These are phyloP conservation scores for Panopea generosa DNA, from an alignment of 2,888 invertebrate genomes.

Conservation along the genomic window DNA sequence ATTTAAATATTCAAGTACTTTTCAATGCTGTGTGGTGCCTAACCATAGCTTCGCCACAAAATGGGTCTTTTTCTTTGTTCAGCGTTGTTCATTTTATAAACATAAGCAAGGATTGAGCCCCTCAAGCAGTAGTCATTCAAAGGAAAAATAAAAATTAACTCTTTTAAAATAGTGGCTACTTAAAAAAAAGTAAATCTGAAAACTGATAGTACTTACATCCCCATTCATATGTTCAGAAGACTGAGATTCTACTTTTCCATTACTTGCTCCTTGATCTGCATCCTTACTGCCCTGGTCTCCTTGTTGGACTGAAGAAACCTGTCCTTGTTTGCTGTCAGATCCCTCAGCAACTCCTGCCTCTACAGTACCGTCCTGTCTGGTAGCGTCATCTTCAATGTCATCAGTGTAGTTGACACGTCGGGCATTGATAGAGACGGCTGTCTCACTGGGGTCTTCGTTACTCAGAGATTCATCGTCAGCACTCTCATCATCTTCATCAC, in stretches of 20 bases:
- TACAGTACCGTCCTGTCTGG: constrained; percentile 52
- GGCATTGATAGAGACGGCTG: constrained; percentile 79
- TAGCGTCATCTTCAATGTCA: constrained; percentile 34
- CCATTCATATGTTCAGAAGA: constrained; percentile 67
- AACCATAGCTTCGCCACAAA: too few relatives aligned
- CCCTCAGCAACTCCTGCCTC: constrained; percentile 38
- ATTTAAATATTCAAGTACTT: too few relatives aligned
- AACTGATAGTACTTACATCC: constrained; percentile 55
- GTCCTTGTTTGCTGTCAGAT: constrained; percentile 1
- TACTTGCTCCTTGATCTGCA: constrained; percentile 70
- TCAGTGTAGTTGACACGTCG: constrained; percentile 61
- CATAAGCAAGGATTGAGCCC: too few relatives aligned
- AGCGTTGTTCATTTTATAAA: too few relatives aligned
- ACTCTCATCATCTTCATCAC: constrained; percentile 84
- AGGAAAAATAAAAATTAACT: too few relatives aligned
- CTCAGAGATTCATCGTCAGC: constrained; percentile 80
- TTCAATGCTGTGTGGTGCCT: too few relatives aligned
- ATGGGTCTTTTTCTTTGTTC: too few relatives aligned
- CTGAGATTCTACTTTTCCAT: constrained; percentile 29
- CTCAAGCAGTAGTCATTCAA: too few relatives aligned
- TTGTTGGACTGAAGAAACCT: constrained; percentile 17
- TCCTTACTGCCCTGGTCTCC: constrained; percentile 53
- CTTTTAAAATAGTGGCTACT: too few relatives aligned
- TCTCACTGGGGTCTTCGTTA: constrained; percentile 81
- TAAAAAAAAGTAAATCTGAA: too few relatives aligned